Evolutionary conservation across 2,888 invertebrate genomes (phyloP).

Genomic region (Fragum fragum): DNA sequence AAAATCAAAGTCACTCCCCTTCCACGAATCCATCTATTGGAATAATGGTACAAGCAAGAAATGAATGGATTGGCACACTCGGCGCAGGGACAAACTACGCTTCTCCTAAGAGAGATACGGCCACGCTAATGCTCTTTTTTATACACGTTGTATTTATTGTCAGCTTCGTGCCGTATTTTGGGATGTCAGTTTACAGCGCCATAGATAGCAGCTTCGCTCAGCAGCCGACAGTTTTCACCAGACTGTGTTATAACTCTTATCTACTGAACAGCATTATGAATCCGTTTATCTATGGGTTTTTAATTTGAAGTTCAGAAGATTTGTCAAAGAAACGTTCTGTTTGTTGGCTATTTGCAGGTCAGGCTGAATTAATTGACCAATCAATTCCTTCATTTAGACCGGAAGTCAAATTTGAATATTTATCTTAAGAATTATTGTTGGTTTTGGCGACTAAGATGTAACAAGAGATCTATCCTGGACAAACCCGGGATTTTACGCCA

Average conservation of each 20-base stretch:
- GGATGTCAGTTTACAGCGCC: background rate
- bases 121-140: background rate
- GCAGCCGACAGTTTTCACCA: background rate
- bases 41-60: too few species aligned
- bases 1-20: too few species aligned
- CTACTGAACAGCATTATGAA: background rate
- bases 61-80: too few species aligned
- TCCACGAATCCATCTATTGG: too few species aligned
- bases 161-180: background rate
- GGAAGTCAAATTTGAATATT: too few species aligned
- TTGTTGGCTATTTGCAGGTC: background rate
- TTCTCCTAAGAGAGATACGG: background rate
- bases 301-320: background rate
- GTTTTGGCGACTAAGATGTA: too few species aligned
- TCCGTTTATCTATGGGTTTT: background rate
- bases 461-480: too few species aligned
- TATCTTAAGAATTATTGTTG: too few species aligned
- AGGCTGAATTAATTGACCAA: too few species aligned
- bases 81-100: too few species aligned
- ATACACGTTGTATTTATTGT: background rate
- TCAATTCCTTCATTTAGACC: too few species aligned
- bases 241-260: background rate
- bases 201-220: background rate
- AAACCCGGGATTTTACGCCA: too few species aligned
- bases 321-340: background rate